A percentile compares a stretch with the other conserved stretches of the same genome.
Evolutionary conservation across 2,113 vertebrate genomes (phyloP).

Genomic region (Pseudopipra pipra): DNA sequence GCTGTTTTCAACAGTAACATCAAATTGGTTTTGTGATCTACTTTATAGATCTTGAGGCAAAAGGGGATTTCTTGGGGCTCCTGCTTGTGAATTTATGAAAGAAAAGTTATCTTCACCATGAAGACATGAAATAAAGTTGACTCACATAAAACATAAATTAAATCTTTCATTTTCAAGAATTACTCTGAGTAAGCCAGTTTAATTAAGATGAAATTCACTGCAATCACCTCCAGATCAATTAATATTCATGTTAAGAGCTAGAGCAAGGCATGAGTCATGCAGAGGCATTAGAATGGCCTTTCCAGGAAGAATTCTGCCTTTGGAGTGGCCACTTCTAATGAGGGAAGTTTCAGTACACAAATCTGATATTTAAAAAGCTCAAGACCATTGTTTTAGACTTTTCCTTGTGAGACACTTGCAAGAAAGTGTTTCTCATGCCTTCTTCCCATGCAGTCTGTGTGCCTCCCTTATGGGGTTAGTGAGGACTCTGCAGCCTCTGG

Average conservation of each 20-base stretch:
- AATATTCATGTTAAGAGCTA: not conserved
- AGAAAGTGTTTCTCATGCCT: not conserved
- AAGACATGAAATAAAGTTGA: conserved; percentile 61
- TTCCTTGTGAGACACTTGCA: not conserved
- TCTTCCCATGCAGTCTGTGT: not conserved
- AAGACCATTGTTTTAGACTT: not conserved
- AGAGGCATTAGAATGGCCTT: not conserved
- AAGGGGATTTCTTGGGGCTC: conserved; percentile 65
- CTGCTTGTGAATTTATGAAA: conserved; percentile 64
- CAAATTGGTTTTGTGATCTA: conserved; percentile 64
- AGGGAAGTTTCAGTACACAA: not conserved
- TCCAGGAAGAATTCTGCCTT: not conserved
- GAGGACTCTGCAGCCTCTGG: not conserved
- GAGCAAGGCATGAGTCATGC: not conserved
- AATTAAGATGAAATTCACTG: conserved; percentile 2
- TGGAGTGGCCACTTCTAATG: not conserved
- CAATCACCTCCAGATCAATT: not conserved
- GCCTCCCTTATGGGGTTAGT: fast-evolving
- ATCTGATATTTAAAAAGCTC: not conserved
- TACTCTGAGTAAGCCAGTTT: not conserved
- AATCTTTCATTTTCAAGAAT: conserved; percentile 4
- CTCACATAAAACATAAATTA: conserved; percentile 3
- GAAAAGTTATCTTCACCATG: conserved; percentile 50
- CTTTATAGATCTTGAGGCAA: conserved; percentile 69
- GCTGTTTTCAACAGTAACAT: conserved; percentile 7